Percentiles rank a stretch among this genome's conserved stretches.
These are phyloP conservation scores for Cantharis nigra DNA, from an alignment of 2,888 invertebrate genomes.

Conservation along the genomic window DNA sequence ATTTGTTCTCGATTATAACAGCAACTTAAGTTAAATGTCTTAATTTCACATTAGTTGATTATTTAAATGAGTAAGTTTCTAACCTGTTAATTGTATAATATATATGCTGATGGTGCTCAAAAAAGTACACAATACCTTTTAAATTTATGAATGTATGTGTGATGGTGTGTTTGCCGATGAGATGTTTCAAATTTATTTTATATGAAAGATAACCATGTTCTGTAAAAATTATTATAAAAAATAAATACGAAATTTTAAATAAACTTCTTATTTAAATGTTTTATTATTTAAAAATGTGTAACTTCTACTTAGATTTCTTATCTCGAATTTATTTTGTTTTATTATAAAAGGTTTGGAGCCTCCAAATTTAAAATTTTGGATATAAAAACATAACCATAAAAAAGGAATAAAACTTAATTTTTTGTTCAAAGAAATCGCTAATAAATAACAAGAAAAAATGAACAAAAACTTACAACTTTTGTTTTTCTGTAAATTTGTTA, in stretches of 20 bases:
- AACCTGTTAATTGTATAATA: neutral
- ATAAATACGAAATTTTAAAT: neutral
- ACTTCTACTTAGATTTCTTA: neutral
- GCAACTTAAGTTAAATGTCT: neutral
- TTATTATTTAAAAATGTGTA: neutral
- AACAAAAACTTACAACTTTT: neutral
- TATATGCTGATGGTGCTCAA: neutral
- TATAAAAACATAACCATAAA: neutral
- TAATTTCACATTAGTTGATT: neutral
- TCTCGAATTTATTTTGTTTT: neutral
- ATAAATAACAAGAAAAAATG: neutral
- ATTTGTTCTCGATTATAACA: neutral
- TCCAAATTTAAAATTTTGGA: neutral
- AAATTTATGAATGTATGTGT: neutral
- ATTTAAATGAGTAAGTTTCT: neutral
- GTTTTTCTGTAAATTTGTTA: neutral
- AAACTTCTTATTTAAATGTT: neutral
- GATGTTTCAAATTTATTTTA: neutral
- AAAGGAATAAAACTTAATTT: neutral
- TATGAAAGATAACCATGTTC: neutral
- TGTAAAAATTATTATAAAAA: neutral
- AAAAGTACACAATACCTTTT: neutral
- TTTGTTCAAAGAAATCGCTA: too few species aligned
- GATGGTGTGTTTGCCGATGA: neutral
- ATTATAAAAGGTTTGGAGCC: neutral